Conservation (phyloP, 2,113 vertebrate species). For the Danionella cerebrum region DNA sequence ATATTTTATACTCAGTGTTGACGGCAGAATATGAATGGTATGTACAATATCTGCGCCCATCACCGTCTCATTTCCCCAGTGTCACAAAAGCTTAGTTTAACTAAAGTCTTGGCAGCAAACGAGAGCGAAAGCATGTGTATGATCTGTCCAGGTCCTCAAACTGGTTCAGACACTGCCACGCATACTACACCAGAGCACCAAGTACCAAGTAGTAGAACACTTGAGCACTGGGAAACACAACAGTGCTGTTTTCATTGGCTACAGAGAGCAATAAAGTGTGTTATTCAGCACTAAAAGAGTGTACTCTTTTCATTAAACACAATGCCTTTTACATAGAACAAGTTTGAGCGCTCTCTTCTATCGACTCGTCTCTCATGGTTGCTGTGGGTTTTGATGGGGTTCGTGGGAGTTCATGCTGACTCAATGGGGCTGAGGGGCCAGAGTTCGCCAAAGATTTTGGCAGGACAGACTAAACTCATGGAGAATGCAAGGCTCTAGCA, state of each 20-base stretch:
- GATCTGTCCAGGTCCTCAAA: constrained; percentile 4
- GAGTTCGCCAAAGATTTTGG: too few species aligned
- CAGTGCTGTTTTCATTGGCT: not conserved
- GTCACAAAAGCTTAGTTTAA: constrained; percentile 29
- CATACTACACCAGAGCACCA: not conserved
- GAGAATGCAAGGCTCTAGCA: too few species aligned
- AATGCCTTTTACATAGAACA: too few species aligned
- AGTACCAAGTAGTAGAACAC: not conserved
- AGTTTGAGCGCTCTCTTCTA: too few species aligned
- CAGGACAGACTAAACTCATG: too few species aligned
- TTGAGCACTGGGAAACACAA: not conserved
- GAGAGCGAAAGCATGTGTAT: constrained; percentile 1
- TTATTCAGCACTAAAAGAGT: not conserved
- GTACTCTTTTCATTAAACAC: too few species aligned
- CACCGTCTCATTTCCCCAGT: constrained; percentile 18
- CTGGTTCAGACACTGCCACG: constrained; percentile 14
- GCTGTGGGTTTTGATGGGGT: too few species aligned
- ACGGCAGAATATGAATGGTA: constrained; percentile 3
- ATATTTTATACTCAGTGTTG: too few species aligned
- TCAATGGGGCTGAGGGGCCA: too few species aligned
- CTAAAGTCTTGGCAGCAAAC: constrained; percentile 20
- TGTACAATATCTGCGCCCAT: constrained; percentile 6
- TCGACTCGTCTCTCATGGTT: too few species aligned
- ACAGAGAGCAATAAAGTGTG: too few species aligned
- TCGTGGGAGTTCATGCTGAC: too few species aligned